phyloP scores from a whole-genome alignment of 2,113 vertebrate genomes.

The Spea multiplicata region DNA sequence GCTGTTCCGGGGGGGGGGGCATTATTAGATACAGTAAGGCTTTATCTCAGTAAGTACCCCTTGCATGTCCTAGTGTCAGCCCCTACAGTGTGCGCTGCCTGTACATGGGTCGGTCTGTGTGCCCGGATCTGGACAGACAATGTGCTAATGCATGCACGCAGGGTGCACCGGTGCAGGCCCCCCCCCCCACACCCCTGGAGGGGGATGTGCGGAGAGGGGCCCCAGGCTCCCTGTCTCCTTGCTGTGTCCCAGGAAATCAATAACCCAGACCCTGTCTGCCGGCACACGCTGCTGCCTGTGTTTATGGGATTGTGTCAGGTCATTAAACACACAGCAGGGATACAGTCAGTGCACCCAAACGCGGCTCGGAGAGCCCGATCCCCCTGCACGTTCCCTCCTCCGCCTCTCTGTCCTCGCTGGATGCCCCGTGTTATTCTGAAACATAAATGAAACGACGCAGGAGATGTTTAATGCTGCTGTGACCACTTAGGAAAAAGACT shows the following conservation, averaged over 20 bases:
- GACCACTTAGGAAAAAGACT: too few relatives aligned
- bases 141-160: not conserved
- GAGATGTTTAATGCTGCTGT: too few relatives aligned
- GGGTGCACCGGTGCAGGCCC: not conserved
- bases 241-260: constrained; percentile 47
- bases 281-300: constrained; percentile 27
- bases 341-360: constrained; percentile 3
- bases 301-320: constrained; percentile 43
- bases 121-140: too few relatives aligned
- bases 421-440: not conserved
- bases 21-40: too few relatives aligned
- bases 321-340: constrained; percentile 41
- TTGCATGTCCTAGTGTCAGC: too few relatives aligned
- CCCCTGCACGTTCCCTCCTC: constrained; percentile 22
- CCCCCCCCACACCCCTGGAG: not conserved
- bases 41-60: too few relatives aligned
- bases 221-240: constrained; percentile 58
- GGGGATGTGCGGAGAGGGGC: constrained; percentile 45
- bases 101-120: too few relatives aligned
- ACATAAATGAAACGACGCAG: too few relatives aligned
- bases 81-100: not conserved
- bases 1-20: too few relatives aligned
- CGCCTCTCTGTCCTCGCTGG: not conserved
- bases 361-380: not conserved
- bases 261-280: constrained; percentile 31